Base-by-base conservation (phyloP, 2,888 invertebrate genomes). In the Hypomecis punctinalis region DNA sequence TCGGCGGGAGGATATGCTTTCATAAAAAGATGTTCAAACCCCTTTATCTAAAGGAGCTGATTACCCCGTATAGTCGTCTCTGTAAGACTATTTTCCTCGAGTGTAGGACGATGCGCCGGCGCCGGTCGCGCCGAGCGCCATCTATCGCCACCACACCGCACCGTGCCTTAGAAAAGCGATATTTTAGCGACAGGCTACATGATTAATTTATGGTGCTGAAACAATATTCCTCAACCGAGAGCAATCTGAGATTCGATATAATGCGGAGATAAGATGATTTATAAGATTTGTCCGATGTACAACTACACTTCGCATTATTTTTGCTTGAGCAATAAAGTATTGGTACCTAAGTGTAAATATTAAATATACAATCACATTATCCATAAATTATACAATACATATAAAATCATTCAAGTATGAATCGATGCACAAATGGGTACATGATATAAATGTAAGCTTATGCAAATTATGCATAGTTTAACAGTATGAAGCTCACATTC, bases 121-220 rank as follows among this genome's bases (percentile, higher is more conserved):
- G 81, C 85, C 81, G 83, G 80, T 76, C 76, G 9, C 75, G 72
- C 77, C 67, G 11, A 36, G 49, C 71, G 73, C 74, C 63, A 37
- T 10, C 40, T 48, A 48, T 61, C 66, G 63, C 68, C 71, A 64
- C 67, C 61, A 56, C 68, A 60, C 63, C 70, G 58, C 70, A 54
- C 61, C 48, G 59, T 84, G 81, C 83, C 80, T 79, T 79, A 82
- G 83, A 82, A 91, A 86, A 83, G 86, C 89, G 82, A 90, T 90
- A 91, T 89, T 91, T 91, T 88, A 91, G 90, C 90, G 91, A 91
- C 91, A 89, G 91, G 85, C 81, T 88, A 92, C 92, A 91, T 92
- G 92, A 91, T 92, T 92, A 91, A 92, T 92, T 91, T 91, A 92
- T 92, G 81, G 90, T 82, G 75, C 81, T 74, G 82, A 84, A 88